phyloP scores from a whole-genome alignment of 1,140 invertebrate species.

The Drosophila lacertosa region DNA sequence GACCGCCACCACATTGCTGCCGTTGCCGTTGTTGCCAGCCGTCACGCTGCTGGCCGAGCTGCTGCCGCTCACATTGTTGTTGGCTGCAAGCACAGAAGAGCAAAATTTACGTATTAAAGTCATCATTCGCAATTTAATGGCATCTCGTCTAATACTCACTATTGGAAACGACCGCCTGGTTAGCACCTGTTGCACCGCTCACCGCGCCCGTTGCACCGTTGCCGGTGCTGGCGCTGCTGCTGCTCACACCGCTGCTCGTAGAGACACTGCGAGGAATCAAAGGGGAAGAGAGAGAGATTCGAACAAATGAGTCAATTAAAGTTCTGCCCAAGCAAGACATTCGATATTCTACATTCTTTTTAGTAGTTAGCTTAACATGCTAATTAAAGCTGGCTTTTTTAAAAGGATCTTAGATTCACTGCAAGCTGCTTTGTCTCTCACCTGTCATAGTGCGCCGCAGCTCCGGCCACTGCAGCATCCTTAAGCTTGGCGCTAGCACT shows the following conservation, averaged over 20 bases:
- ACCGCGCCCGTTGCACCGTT: conserved; percentile 65
- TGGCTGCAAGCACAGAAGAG: conserved; percentile 15
- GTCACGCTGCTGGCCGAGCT: conserved; percentile 66
- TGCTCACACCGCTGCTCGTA: conserved; percentile 86
- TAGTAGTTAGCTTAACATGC: background rate
- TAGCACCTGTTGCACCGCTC: conserved; percentile 60
- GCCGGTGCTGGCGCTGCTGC: conserved; percentile 82
- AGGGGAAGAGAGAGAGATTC: background rate
- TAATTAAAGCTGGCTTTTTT: too few species aligned
- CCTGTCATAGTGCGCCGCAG: conserved; percentile 79
- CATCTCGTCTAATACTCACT: conserved; percentile 79
- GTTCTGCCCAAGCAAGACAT: too few species aligned
- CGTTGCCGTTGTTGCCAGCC: conserved; percentile 45
- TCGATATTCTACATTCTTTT: background rate
- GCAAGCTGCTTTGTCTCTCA: conserved; percentile 37
- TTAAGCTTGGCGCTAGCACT: conserved; percentile 82
- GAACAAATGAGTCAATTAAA: background rate
- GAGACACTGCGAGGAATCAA: conserved; percentile 65
- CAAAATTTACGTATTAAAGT: background rate
- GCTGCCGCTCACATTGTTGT: conserved; percentile 73
- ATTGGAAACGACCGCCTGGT: conserved; percentile 84
- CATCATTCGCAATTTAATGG: background rate
- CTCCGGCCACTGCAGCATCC: conserved; percentile 68
- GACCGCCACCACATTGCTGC: conserved; percentile 55
- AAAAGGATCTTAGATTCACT: too few species aligned